Base-by-base conservation (phyloP, 1,140 invertebrate species). In the Cydia pomonella region DNA sequence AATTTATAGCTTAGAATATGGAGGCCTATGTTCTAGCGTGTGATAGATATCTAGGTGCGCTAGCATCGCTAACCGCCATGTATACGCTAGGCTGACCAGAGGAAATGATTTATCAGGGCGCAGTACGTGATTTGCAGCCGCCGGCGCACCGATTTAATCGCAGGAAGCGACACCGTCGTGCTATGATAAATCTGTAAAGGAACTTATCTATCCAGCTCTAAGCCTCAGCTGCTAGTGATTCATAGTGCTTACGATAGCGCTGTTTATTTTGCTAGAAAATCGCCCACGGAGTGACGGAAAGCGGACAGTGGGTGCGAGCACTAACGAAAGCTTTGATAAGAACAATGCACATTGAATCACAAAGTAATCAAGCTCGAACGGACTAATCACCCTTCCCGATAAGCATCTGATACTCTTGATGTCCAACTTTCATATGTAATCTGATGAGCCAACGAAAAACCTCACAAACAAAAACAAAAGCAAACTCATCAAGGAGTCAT, bases 41-140 rank as follows among this genome's bases (percentile, higher is more conserved):
- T 18, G 64, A 69, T 69, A 33, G 27, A 33, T 75, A 75, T 75
- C 74, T 62, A 75, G 41, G n/a, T 10, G 53, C 53, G 50, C 74
- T 47, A 71, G 74, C 69, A 44, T 27, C 44, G 71, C 71, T 44
- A 38, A 29, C 50, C 63, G 71, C 50, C 59, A 23, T 23, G 62
- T 80, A 80, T 81, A 82, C 77, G 47, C 79, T 76, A 78, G 72
- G 78, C 75, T 73, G 76, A 85, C 77, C 80, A 76, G 76, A 84
- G 87, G 87, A 89, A 87, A 89, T 90, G 84, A 91, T 88, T 87
- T 88, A 91, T 89, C 87, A 88, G 84, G 74, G 72, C 76, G 74
- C 75, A 77, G 78, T 82, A 83, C 84, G 84, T 90, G 87, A 90
- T 89, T 91, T 91, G 89, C 87, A 83, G 84, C 80, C 82, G 78